Evolutionary conservation across 2,113 vertebrate species (phyloP).

Genomic region (Ammodytes dubius): DNA sequence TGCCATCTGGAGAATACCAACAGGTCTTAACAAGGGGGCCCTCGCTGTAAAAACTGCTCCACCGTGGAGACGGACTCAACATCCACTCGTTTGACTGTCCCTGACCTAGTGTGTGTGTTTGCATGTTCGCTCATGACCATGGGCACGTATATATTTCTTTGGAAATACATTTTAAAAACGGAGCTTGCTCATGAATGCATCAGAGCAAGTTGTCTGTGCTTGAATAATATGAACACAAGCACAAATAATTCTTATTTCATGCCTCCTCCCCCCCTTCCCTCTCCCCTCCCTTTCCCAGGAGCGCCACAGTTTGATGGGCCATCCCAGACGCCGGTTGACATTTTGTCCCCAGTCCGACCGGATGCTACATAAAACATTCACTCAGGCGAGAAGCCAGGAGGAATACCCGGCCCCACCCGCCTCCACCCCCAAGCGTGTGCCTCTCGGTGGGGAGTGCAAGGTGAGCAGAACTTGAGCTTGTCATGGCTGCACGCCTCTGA

Average conservation of each 20-base stretch:
- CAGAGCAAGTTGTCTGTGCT: conserved; percentile 42
- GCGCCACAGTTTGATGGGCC: conserved; percentile 87
- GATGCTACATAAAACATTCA: conserved; percentile 95
- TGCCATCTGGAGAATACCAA: conserved; percentile 83
- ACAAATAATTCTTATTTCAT: conserved; percentile 73
- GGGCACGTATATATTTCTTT: not conserved
- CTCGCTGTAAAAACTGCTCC: conserved; percentile 67
- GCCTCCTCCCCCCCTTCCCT: conserved; percentile 45
- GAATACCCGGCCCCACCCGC: conserved; percentile 87
- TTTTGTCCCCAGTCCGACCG: conserved; percentile 92
- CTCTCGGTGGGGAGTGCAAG: conserved; percentile 93
- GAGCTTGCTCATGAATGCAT: conserved; percentile 10
- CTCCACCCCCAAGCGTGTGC: conserved; percentile 87
- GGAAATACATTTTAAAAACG: conserved; percentile 33
- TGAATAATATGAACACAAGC: conserved; percentile 48
- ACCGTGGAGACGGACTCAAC: conserved; percentile 56
- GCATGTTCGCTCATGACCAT: conserved; percentile 36
- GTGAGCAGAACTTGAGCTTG: conserved; percentile 98
- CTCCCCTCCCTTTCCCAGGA: conserved; percentile 75
- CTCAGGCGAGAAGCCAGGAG: conserved; percentile 88
- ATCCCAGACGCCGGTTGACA: conserved; percentile 90
- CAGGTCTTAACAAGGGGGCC: conserved; percentile 81
- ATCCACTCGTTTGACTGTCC: conserved; percentile 81
- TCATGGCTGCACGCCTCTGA: conserved; percentile 99
- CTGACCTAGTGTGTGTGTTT: conserved; percentile 67